These are phyloP conservation scores for Streblospio benedicti DNA, from an alignment of 1,140 invertebrate genomes.

Conservation along the genomic window DNA sequence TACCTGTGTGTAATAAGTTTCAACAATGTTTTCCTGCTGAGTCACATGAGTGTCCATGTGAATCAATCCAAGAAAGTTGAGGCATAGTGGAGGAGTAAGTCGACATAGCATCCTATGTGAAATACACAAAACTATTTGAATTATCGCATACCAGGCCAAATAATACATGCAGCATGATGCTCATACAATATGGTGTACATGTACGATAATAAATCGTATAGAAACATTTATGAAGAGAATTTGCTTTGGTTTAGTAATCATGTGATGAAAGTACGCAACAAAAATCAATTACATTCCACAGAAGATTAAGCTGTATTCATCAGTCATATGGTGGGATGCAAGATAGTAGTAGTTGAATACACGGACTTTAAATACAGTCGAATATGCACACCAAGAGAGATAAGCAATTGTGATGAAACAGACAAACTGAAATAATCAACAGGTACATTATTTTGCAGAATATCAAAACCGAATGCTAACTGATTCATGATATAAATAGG, in stretches of 20 bases:
- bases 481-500: no score
- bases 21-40: slow-evolving; percentile 60
- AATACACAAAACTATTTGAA: slow-evolving; percentile 23
- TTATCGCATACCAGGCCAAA: slow-evolving; percentile 1
- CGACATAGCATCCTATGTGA: slow-evolving; percentile 91
- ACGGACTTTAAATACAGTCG: slow-evolving; percentile 90
- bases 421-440: slow-evolving; percentile 59
- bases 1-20: slow-evolving; percentile 83
- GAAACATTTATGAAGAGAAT: slow-evolving; percentile 11
- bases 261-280: not conserved
- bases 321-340: slow-evolving; percentile 93
- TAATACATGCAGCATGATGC: no score
- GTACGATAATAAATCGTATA: not conserved
- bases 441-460: no score
- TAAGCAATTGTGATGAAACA: slow-evolving; percentile 86
- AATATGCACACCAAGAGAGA: slow-evolving; percentile 94
- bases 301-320: slow-evolving; percentile 97
- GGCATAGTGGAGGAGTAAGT: slow-evolving; percentile 92
- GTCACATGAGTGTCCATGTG: slow-evolving; percentile 97
- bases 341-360: slow-evolving; percentile 95
- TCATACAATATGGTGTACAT: slow-evolving; percentile 4
- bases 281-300: slow-evolving; percentile 64
- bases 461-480: no score
- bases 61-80: slow-evolving; percentile 94
- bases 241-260: not conserved